Percentiles rank a stretch among this genome's conserved stretches.
Conservation (phyloP, 2,113 vertebrate genomes). For the Pedetes capensis region DNA sequence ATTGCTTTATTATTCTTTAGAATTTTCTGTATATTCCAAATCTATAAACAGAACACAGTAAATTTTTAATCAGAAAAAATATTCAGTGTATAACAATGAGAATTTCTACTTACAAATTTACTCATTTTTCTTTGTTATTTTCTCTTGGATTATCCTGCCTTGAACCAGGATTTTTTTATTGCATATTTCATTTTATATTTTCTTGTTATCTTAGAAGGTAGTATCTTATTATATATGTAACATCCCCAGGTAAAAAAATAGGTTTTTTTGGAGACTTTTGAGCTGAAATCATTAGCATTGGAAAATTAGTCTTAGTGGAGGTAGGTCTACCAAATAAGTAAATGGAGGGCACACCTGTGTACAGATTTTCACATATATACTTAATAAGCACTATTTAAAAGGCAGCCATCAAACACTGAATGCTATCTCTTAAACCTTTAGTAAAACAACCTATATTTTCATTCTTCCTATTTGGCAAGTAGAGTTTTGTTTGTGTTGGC, state of each 20-base stretch:
- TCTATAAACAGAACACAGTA: neutral
- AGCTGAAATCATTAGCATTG: neutral
- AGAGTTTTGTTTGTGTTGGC: neutral
- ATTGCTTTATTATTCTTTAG: neutral
- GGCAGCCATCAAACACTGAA: neutral
- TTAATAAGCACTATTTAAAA: slow-evolving; percentile 42
- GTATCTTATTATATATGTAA: neutral
- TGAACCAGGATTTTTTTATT: neutral
- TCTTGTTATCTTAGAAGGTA: neutral
- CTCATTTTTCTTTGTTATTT: neutral
- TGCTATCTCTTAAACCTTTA: neutral
- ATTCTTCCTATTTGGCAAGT: neutral
- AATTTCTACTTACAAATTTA: neutral
- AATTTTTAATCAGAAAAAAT: neutral
- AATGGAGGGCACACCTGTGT: neutral
- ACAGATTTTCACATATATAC: neutral
- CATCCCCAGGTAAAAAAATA: slow-evolving; percentile 2
- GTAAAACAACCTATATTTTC: neutral
- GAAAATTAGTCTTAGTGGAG: slow-evolving; percentile 1
- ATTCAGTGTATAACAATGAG: neutral
- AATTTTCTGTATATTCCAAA: neutral
- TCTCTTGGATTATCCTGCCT: neutral
- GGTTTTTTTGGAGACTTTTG: neutral
- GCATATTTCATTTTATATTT: neutral
- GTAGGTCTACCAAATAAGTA: neutral